Evolutionary conservation across 2,113 vertebrate species (phyloP).

Genomic region (human): GRCh38 chr9:14158001-14158500

Average conservation of each 20-base stretch:
- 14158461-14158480: neutral
- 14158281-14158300: neutral
- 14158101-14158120: too few relatives aligned
- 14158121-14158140: too few relatives aligned
- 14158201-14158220: too few relatives aligned
- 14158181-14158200: neutral
- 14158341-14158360: neutral
- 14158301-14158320: neutral
- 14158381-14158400: neutral
- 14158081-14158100: too few relatives aligned
- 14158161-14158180: neutral
- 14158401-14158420: neutral
- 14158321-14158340: neutral
- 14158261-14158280: neutral
- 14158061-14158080: too few relatives aligned
- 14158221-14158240: too few relatives aligned
- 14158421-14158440: neutral
- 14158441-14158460: neutral
- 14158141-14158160: neutral
- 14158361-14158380: too few relatives aligned
- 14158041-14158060: too few relatives aligned
- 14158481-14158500: neutral
- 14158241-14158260: too few relatives aligned
- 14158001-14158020: too few relatives aligned
- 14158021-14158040: too few relatives aligned